Conservation (phyloP, 2,797 vertebrate species). For the Parauchenoglanis ngamensis region DNA sequence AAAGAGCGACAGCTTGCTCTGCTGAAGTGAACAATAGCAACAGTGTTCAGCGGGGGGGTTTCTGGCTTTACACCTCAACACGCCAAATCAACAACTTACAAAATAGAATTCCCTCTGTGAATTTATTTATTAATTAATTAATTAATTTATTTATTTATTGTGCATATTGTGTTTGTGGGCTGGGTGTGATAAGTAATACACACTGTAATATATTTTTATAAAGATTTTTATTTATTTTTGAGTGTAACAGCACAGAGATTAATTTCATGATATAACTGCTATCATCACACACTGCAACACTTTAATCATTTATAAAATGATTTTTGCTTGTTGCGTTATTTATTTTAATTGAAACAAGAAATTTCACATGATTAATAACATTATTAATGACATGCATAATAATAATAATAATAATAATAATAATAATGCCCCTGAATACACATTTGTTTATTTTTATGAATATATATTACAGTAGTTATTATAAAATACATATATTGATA, state of each 20-base stretch:
- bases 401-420: no score
- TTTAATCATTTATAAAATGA: not conserved
- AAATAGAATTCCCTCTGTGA: constrained; percentile 71
- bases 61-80: constrained; percentile 74
- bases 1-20: constrained; percentile 73
- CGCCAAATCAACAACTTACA: constrained; percentile 76
- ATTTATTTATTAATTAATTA: constrained; percentile 35
- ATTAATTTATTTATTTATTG: constrained; percentile 45
- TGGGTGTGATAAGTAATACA: not conserved
- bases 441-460: no score
- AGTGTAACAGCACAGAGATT: not conserved
- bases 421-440: no score
- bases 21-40: constrained; percentile 80
- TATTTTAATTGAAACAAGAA: not conserved
- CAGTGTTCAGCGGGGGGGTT: constrained; percentile 80
- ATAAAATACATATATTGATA: not conserved
- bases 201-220: not conserved
- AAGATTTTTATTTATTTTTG: not conserved
- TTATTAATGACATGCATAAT: no score
- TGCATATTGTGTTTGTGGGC: constrained; percentile 56
- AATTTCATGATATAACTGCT: not conserved
- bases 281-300: not conserved
- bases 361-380: no score
- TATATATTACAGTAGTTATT: no score
- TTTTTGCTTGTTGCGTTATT: not conserved